phyloP scores from a whole-genome alignment of 1,140 invertebrate species.

The Thaumetopoea pityocampa region DNA sequence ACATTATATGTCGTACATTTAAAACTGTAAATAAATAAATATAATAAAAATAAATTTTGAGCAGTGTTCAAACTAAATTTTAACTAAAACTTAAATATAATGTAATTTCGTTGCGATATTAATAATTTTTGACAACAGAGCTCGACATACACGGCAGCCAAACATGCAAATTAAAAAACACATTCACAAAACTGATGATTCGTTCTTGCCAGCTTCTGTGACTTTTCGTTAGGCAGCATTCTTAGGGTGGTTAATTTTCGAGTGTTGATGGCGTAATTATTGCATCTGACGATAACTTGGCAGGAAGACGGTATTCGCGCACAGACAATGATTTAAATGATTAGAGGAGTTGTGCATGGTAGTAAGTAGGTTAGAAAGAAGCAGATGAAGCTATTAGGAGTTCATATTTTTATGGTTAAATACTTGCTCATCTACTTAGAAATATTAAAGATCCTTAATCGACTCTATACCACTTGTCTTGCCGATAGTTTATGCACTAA shows the following conservation, averaged over 20 bases:
- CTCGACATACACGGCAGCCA: constrained; percentile 64
- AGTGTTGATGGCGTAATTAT: constrained; percentile 42
- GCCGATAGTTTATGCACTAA: constrained; percentile 3
- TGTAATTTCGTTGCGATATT: constrained; percentile 24
- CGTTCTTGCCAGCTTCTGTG: constrained; percentile 44
- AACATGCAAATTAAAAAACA: constrained; percentile 62
- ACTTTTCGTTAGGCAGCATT: constrained; percentile 60
- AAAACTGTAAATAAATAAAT: too few relatives aligned
- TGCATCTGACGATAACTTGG: constrained; percentile 41
- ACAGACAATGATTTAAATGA: constrained; percentile 27
- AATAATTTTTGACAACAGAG: constrained; percentile 35
- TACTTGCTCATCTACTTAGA: constrained; percentile 8
- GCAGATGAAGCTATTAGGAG: constrained; percentile 14
- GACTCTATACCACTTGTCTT: constrained; percentile 6
- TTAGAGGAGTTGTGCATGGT: constrained; percentile 16
- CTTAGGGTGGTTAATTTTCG: constrained; percentile 51
- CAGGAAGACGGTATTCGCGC: constrained; percentile 70
- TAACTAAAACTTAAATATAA: constrained; percentile 7
- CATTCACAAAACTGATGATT: constrained; percentile 53
- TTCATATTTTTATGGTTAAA: not conserved
- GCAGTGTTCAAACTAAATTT: not conserved
- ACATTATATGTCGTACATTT: too few relatives aligned
- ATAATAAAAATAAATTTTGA: constrained; percentile 1
- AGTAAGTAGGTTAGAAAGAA: constrained; percentile 7
- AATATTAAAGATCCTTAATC: constrained; percentile 9